Evolutionary conservation across 2,113 vertebrate genomes (phyloP).

Genomic region (Conger conger): DNA sequence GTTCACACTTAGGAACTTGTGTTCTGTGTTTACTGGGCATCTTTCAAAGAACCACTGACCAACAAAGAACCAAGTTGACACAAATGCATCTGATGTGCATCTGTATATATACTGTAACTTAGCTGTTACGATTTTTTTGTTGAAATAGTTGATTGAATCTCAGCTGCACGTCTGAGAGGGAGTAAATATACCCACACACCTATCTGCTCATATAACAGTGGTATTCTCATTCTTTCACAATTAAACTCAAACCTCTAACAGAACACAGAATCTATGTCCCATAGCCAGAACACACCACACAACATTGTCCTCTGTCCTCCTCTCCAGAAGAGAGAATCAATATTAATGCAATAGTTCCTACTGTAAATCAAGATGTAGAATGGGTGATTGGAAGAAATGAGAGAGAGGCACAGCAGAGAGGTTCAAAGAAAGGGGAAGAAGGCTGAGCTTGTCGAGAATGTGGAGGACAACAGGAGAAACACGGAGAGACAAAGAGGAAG

Average conservation of each 20-base stretch:
- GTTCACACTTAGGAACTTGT: neutral
- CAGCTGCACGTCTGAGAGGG: neutral
- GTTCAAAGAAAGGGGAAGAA: neutral
- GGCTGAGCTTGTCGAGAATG: neutral
- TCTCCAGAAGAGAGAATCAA: slow-evolving; percentile 2
- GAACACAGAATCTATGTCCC: too few relatives aligned
- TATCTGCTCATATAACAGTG: neutral
- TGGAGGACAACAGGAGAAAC: neutral
- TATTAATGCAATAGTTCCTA: neutral
- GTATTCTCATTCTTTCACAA: neutral
- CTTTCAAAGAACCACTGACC: neutral
- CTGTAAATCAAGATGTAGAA: neutral
- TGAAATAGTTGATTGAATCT: neutral
- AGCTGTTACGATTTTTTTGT: too few relatives aligned
- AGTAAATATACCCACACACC: neutral
- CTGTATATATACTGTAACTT: neutral
- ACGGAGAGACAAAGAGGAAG: neutral
- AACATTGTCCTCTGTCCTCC: neutral
- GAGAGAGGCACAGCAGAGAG: neutral
- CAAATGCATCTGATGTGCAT: neutral
- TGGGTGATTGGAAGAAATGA: neutral
- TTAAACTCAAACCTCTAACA: neutral
- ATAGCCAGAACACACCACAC: neutral
- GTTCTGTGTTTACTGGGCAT: neutral
- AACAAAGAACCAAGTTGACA: neutral